Conservation (phyloP, 2,888 invertebrate genomes). For the Aspidiotus destructor region DNA sequence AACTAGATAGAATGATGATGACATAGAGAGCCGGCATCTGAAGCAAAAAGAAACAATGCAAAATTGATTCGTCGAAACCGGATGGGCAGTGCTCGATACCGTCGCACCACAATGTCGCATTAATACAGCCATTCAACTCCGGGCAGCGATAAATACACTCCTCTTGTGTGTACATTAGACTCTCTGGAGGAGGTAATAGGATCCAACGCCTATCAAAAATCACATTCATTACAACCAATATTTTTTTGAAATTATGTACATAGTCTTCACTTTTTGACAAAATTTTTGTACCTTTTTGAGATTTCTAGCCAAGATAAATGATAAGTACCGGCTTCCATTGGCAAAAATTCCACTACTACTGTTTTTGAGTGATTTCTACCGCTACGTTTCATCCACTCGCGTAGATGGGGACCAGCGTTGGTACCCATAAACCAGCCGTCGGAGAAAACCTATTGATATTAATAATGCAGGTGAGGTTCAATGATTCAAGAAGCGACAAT, state of each 20-base stretch:
- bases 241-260: background rate
- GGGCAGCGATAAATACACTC: conserved; percentile 68
- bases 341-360: conserved; percentile 69
- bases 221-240: background rate
- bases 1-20: conserved; percentile 47
- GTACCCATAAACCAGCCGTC: conserved; percentile 60
- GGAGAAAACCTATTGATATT: conserved; percentile 54
- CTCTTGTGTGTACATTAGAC: conserved; percentile 42
- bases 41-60: conserved; percentile 61
- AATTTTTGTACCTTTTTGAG: conserved; percentile 50
- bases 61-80: conserved; percentile 67
- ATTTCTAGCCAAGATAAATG: conserved; percentile 75
- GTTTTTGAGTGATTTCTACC: conserved; percentile 44
- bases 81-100: conserved; percentile 67
- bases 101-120: conserved; percentile 70
- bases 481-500: background rate
- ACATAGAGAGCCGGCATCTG: conserved; percentile 64
- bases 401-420: conserved; percentile 39
- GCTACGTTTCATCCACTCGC: conserved; percentile 36
- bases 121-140: conserved; percentile 71
- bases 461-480: background rate
- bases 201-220: conserved; percentile 15
- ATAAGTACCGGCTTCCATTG: conserved; percentile 64
- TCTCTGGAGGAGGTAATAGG: conserved; percentile 11
- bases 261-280: background rate